Conservation (phyloP, 2,797 vertebrate species). For the Betta splendens region DNA sequence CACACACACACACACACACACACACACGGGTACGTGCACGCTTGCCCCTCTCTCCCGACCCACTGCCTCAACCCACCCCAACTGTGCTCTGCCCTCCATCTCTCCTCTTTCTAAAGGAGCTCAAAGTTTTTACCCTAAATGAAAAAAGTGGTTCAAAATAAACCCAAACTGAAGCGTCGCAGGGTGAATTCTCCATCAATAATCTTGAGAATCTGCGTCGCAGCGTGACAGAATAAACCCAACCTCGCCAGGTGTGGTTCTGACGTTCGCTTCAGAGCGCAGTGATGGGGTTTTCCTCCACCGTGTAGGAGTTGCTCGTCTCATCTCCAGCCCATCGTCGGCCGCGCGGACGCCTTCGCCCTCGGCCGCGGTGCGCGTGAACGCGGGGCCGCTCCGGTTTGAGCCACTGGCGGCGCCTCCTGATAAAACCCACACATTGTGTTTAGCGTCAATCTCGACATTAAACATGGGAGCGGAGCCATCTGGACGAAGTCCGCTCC, state of each 20-base stretch:
- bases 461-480: conserved; percentile 48
- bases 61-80: conserved; percentile 46
- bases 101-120: conserved; percentile 68
- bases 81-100: conserved; percentile 73
- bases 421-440: conserved; percentile 59
- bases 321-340: conserved; percentile 22
- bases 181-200: conserved; percentile 52
- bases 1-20: conserved; percentile 14
- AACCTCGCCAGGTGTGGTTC: conserved; percentile 4
- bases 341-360: conserved; percentile 14
- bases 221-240: conserved; percentile 30
- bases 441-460: conserved; percentile 46
- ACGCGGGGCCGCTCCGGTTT: conserved; percentile 40
- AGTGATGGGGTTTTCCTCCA: neutral
- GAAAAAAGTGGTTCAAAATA: conserved; percentile 20
- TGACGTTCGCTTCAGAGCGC: conserved; percentile 3
- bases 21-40: neutral
- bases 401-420: conserved; percentile 35
- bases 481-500: conserved; percentile 51
- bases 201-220: conserved; percentile 45
- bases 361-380: conserved; percentile 30
- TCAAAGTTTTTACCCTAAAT: conserved; percentile 52
- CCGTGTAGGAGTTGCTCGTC: neutral
- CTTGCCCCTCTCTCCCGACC: neutral
- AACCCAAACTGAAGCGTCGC: conserved; percentile 12